Conservation (phyloP, 2,888 invertebrate species). For the Lymantria dispar region DNA sequence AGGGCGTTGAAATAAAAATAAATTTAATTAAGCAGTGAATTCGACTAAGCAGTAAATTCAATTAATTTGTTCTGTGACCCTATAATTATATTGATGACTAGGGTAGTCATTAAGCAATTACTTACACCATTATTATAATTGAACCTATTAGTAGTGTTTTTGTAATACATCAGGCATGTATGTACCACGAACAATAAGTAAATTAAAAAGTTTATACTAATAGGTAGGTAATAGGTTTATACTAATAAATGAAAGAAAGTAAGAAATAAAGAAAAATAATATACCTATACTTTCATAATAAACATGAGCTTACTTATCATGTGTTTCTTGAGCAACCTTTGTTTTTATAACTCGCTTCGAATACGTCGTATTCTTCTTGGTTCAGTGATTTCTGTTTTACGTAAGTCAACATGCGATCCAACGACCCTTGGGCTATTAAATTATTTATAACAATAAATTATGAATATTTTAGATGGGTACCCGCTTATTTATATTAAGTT, state of each 20-base stretch:
- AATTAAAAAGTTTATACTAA: not conserved
- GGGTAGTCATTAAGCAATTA: not conserved
- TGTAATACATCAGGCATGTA: not conserved
- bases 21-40: not conserved
- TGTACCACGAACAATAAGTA: not conserved
- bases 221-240: not conserved
- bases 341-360: conserved; percentile 3
- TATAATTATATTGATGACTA: not conserved
- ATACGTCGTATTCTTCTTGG: no score
- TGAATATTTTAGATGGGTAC: no score
- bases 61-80: not conserved
- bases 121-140: not conserved
- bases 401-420: no score
- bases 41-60: not conserved
- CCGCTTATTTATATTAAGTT: no score
- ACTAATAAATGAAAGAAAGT: no score
- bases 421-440: no score
- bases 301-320: not conserved
- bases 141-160: no score
- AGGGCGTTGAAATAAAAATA: conserved; percentile 45
- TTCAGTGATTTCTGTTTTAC: no score
- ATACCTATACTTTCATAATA: not conserved
- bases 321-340: not conserved
- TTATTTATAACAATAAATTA: no score
- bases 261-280: no score